Base-by-base conservation (phyloP, 1,140 invertebrate species). In the Paralvinella palmiformis region DNA sequence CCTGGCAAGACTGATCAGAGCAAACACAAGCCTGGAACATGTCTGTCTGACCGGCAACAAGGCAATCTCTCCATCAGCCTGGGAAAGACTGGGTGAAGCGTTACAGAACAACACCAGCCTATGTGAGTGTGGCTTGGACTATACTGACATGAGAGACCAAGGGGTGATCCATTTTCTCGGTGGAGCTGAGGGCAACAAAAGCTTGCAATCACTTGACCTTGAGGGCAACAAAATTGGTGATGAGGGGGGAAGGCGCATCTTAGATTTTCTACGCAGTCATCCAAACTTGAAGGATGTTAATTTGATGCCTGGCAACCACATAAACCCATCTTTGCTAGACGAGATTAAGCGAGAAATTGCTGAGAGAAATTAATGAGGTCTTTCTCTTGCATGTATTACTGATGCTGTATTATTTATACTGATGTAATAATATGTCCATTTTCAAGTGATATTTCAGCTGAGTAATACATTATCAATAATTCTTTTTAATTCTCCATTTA, bases 241-340 rank as follows among this genome's bases (percentile, higher is more conserved):
- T 10, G 58, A 59, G 17, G 73, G 73, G 5, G 74, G 68, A 24
- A 59, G 48, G 29, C 48, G 29, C 36, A 29, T 75, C 22, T 48
- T 72, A 35, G 68, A 74, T 15, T 55, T 74, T 20, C 52, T 74
- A 20, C 73, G 72, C 64, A 59, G 65, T 50, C 73, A 75, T 61
- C 69, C 67, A 15, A 68, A 65, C 10, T 58, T 75, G 7, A 37
- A 68, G 53, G 72, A 75, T 32, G 62, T 75, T 7, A 73, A 68
- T 17, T 37, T 75, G 48, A 59, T 44, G 5, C 72, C 70, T 15
- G 72, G 72, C 20, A 71, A 72, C 56, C n/a, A 61, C 29, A 66
- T 75, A 7, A 22, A 53, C 27, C 50, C 50, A 7, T 27, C 13
- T 7, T 27, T 53, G 13, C 13, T 10, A 10, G 13, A 53, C 7